Percentiles rank a stretch among this genome's conserved stretches.
Evolutionary conservation across 1,140 invertebrate species (phyloP).

Genomic region (Brachionus manjavacas): DNA sequence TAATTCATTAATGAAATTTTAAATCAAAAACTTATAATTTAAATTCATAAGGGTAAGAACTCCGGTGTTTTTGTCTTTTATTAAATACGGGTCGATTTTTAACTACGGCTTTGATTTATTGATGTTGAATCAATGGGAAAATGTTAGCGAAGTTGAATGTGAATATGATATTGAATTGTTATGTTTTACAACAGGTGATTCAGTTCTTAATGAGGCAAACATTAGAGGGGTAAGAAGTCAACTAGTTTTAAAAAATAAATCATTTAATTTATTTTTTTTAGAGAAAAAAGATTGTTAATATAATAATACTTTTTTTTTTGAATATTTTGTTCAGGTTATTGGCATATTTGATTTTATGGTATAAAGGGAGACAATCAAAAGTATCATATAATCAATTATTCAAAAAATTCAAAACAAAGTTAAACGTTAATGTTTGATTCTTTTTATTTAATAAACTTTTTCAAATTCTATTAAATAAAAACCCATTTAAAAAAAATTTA

Average conservation of each 20-base stretch:
- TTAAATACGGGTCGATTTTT: conserved; percentile 26
- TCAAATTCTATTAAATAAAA: too few relatives aligned
- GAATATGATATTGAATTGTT: conserved; percentile 32
- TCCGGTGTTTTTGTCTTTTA: background rate
- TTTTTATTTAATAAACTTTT: too few relatives aligned
- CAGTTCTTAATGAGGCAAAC: background rate
- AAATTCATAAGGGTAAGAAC: background rate
- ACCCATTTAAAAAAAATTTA: too few relatives aligned
- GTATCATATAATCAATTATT: background rate
- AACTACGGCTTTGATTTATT: conserved; percentile 26
- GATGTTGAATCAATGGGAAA: conserved; percentile 39
- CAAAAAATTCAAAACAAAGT: background rate
- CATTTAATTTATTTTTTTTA: background rate
- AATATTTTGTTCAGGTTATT: background rate
- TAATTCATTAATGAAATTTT: background rate
- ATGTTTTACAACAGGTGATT: background rate
- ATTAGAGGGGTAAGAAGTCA: background rate
- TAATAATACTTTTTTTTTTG: background rate
- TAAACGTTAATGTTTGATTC: background rate
- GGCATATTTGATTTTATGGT: background rate
- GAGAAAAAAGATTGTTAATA: background rate
- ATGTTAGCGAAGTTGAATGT: conserved; percentile 17
- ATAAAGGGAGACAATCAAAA: background rate
- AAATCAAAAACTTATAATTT: background rate
- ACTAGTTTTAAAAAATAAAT: too few relatives aligned